These are phyloP conservation scores for Orthosia incerta DNA, from an alignment of 2,888 invertebrate genomes.

Conservation along the genomic window DNA sequence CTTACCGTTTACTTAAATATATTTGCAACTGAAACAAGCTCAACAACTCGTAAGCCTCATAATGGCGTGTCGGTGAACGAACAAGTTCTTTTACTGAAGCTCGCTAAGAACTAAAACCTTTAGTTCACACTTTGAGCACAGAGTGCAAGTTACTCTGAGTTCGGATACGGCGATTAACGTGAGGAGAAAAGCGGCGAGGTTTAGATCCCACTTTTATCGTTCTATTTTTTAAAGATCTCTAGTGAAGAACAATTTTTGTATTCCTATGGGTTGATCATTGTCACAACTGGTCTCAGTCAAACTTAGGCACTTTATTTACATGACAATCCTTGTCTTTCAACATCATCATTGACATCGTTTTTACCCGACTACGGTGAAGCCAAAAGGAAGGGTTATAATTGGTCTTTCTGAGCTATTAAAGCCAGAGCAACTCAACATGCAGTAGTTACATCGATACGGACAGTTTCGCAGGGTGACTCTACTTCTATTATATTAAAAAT, in stretches of 20 bases:
- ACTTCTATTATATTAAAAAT: no score
- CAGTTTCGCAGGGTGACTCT: no score
- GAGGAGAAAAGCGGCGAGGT: no score
- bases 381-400: no score
- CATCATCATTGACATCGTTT: no score
- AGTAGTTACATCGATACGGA: no score
- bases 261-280: neutral
- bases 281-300: neutral
- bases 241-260: neutral
- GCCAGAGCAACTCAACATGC: no score
- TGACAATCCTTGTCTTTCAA: no score
- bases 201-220: neutral
- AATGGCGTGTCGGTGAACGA: conserved; percentile 30
- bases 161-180: neutral
- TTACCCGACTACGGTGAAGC: no score
- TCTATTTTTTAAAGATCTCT: neutral
- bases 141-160: neutral
- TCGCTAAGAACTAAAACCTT: conserved; percentile 6
- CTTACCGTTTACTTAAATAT: conserved; percentile 43
- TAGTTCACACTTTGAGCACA: conserved; percentile 34
- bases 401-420: neutral
- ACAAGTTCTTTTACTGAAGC: conserved; percentile 14
- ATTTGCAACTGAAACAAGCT: conserved; percentile 33
- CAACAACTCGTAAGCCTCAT: conserved; percentile 20
- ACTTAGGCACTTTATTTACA: no score